Evolutionary conservation across 2,797 vertebrate genomes (phyloP).

Genomic region (Cheirogaleus major): DNA sequence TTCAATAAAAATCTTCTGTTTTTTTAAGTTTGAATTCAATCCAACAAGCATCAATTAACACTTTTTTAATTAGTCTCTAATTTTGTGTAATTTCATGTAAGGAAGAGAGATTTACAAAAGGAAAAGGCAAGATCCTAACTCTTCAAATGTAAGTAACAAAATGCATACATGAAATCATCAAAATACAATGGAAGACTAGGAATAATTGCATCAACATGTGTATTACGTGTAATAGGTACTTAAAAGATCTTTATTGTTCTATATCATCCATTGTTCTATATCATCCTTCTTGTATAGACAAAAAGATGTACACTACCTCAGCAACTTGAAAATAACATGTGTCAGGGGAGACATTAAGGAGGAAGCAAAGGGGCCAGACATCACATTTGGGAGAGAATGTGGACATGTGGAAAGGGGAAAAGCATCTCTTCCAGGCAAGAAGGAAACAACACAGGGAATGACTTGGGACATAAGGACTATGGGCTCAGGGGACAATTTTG

Average conservation of each 20-base stretch:
- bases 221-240: not conserved
- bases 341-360: not conserved
- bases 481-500: slow-evolving; percentile 24
- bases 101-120: not conserved
- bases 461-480: slow-evolving; percentile 11
- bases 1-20: not conserved
- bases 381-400: not conserved
- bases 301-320: not conserved
- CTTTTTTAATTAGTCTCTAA: not conserved
- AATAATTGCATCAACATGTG: not conserved
- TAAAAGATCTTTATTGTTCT: not conserved
- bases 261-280: not conserved
- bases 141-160: not conserved
- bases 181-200: not conserved
- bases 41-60: not conserved
- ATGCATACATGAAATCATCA: not conserved
- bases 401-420: not conserved
- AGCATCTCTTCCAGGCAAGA: not conserved
- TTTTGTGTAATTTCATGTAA: not conserved
- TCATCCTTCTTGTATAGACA: not conserved
- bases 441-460: slow-evolving; percentile 10
- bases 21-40: not conserved
- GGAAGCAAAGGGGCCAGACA: not conserved
- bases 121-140: not conserved
- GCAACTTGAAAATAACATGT: not conserved